Conservation (phyloP, 2,113 vertebrate genomes). For the Mola mola region DNA sequence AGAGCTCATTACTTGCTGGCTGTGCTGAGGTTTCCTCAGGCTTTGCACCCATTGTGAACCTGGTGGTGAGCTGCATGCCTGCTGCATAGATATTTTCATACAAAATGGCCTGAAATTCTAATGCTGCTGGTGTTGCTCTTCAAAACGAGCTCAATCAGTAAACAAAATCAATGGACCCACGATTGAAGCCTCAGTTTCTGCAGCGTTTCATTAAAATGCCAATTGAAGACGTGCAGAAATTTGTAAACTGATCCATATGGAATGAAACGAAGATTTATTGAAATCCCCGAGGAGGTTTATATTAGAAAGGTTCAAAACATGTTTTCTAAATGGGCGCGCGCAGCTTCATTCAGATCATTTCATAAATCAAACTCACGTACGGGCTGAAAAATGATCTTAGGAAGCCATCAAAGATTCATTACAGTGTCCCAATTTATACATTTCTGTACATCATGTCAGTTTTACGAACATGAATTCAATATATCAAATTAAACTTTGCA, state of each 20-base stretch:
- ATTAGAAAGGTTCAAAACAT: slow-evolving; percentile 31
- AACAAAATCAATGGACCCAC: slow-evolving; percentile 19
- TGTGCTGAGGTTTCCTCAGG: slow-evolving; percentile 30
- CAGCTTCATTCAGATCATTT: slow-evolving; percentile 25
- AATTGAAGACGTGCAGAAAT: neutral
- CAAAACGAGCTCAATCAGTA: slow-evolving; percentile 52
- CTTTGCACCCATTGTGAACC: slow-evolving; percentile 19
- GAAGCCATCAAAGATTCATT: slow-evolving; percentile 24
- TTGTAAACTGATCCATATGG: slow-evolving; percentile 14
- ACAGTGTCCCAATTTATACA: slow-evolving; percentile 5
- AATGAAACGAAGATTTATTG: slow-evolving; percentile 34
- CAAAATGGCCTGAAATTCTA: slow-evolving; percentile 46
- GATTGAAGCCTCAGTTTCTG: slow-evolving; percentile 21
- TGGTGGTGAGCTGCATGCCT: slow-evolving; percentile 23
- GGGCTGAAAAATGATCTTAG: slow-evolving; percentile 28
- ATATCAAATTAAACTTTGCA: neutral
- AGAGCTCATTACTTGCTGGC: slow-evolving; percentile 11
- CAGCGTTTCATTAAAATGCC: slow-evolving; percentile 15
- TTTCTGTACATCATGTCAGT: slow-evolving; percentile 18
- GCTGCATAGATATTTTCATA: slow-evolving; percentile 34
- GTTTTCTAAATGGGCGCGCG: slow-evolving; percentile 29
- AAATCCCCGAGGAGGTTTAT: slow-evolving; percentile 16
- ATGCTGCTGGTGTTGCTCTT: slow-evolving; percentile 25
- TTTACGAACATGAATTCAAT: slow-evolving; percentile 5
- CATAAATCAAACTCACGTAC: slow-evolving; percentile 25